Base-by-base conservation (phyloP, 2,888 invertebrate species). In the Belgica antarctica region DNA sequence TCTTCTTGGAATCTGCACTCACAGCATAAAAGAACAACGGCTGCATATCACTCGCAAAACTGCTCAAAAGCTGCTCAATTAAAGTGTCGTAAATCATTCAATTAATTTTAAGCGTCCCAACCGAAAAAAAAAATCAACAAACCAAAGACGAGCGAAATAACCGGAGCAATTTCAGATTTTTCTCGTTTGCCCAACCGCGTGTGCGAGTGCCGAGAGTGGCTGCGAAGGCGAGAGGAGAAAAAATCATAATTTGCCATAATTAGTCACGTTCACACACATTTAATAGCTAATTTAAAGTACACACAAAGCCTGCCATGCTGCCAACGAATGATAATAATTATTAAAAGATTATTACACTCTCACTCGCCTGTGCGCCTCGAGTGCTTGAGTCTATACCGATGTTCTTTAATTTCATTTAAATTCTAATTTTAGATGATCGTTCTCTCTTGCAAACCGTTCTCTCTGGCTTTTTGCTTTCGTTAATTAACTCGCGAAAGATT, bases 231-330 rank as follows among this genome's bases (percentile, higher is more conserved):
- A 63, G 36, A 62, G 19, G 22, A 63, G 63, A 63, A 36, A 63
- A 63, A 41, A 41, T 63, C 41, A 63, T 63, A 66, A 66, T 66
- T 66, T 47, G 65, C 65, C 47, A 66, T 66, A 66, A 66, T 66
- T 66, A 66, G 65, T 66, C 46, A 47, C 47, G 28, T 66, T 47
- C 47, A 47, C 27, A 66, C 65, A 66, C 47, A 66, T 66, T 66
- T 66, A 27, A 66, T 47, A 46, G 47, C 19, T 47, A 66, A 66
- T 66, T 66, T 46, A 47, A 46, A 47, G 19, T 17, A 3, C 10
- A 66, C 15, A 47, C 41, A 41, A 41, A 22, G 46, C 28, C n/a
- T 17, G 31, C 31, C 31, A 19, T 12, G 41, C 41, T 17, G 25
- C 22, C n/a, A 24, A 63, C 10, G 62, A 63, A 63, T 63, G 63